Evolutionary conservation across 2,888 invertebrate genomes (phyloP), one percentile per base, ranked within the genome.

Genomic region (Volucella inanis): DNA sequence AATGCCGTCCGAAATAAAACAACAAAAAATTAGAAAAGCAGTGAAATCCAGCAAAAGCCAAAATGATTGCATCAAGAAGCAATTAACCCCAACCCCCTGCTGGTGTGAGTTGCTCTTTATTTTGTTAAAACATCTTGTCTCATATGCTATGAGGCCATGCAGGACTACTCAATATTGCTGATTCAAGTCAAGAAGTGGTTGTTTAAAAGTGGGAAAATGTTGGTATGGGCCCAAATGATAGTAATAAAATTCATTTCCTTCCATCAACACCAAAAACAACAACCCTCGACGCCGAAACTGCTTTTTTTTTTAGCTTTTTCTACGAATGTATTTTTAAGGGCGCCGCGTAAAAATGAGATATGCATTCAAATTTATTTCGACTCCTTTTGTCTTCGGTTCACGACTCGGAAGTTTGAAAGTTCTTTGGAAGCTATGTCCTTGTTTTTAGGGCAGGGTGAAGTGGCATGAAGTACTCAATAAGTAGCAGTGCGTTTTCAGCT

Each of bases 171-270:
- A 49, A 14, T n/a, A 49, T 14, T 14, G 6, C 9, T 8, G 49
- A 14, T 49, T n/a, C 9, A n/a, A 55, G 8, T 14, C 57, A 49
- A 47, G 38, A 15, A 3, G 31, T 31, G 41, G 41, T 22, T 31
- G 18, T 59, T 68, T 15, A 2, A 15, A 15, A 38, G 11, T 6
- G 31, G 8, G 43, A 14, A n/a, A 31, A 43, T 55, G 12, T 38
- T 62, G 39, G 31, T 14, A 18, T 50, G 39, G 31, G 31, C 6
- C 6, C 31, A 31, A 31, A 31, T 50, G 15, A n/a, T 22, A 45
- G 52, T 52, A 67, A 76, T 79, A 79, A 83, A 83, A 83, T 79
- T 83, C 67, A 74, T 78, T 68, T 78, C 55, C 67, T 39, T 67
- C 67, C 67, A 77, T 81, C 68, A 77, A 71, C 64, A 65, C 18